Evolutionary conservation across 2,888 invertebrate species (phyloP), one percentile per base, ranked within the genome.

Genomic region (Pterostichus madidus): DNA sequence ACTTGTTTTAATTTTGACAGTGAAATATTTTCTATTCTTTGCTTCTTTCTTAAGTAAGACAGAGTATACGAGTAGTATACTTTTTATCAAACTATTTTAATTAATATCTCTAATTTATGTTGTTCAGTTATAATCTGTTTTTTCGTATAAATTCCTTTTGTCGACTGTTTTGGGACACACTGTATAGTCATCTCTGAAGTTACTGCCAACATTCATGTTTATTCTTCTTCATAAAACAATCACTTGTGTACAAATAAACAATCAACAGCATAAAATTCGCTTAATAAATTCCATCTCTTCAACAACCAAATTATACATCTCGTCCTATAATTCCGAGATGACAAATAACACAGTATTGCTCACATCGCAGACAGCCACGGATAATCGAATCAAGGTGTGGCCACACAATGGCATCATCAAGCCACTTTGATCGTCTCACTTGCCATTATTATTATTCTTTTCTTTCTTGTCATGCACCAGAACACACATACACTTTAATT

Each of bases 361-460:
- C 17, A 71, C 39, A 56, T 56, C 39, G 68, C 24, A 71, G 68
- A 44, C 68, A 44, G 56, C 15, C 5, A 64, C 35, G 64, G 32
- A 64, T 64, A 64, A 64, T 64, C 64, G 6, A 64, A 64, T 64
- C 64, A 71, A 71, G 68, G 68, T 71, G 68, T 71, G 68, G 68
- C 11, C 68, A 44, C 39, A 71, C 68, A 71, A 71, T 71, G 68
- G 68, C 39, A 71, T 71, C 68, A 71, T 71, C 68, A 71, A 39
- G 44, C 68, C 17, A 71, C 68, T 44, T 71, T 64, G 39, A 71
- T 71, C 68, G 68, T 71, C 68, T 56, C n/a, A 13, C 52, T 52
- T 71, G 68, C 68, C 15, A 71, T 71, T 71, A 71, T 71, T 71
- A 71, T 71, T 44, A 56, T 56, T 56, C 56, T 39, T 71, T 71